Base-by-base conservation (phyloP, 2,113 vertebrate genomes). In the Anser brachyrhynchus region DNA sequence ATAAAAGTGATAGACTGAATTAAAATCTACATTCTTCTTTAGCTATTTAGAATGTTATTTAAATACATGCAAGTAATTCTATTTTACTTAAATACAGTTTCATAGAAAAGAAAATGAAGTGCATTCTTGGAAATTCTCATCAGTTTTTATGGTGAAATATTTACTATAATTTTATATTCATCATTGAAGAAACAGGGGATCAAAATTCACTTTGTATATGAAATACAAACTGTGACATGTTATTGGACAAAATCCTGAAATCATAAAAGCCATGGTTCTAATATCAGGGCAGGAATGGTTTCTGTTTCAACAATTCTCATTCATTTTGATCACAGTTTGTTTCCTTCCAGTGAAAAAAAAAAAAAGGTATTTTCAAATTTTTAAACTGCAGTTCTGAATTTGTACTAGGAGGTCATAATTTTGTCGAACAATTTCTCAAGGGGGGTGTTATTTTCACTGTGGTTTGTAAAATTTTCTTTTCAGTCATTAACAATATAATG, bases 401-500 rank as follows among this genome's bases (percentile, higher is more conserved):
- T 90, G 76, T 58, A 84, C 14, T 51, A 61, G 28, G 49, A 96
- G 39, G 41, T 79, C 79, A 91, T 88, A 16, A 52, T 94, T 94
- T 88, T 90, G 87, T 73, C 84, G 96, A 85, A 76, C 9, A 46
- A 59, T 54, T 80, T 83, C 95, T 94, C 75, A 93, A 89, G 41
- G 70, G 72, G 49, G 11, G 81, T 33, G 39, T 71, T 90, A 82
- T 90, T 95, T 94, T 93, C 81, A 87, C 23, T 8, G 46, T 41
- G 91, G 73, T 80, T 96, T 91, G 80, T 82, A 82, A 96, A 61
- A 49, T 69, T 89, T 87, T 96, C 76, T 75, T 91, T 96, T 88
- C 89, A 78, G 83, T 83, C 91, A 97, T 93, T 95, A 88, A 92
- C 96, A 93, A 92, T 85, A 95, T 62, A 89, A 92, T 85, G 37